Base-by-base conservation (phyloP, 2,797 vertebrate species). In the Catostomus latipinnis region DNA sequence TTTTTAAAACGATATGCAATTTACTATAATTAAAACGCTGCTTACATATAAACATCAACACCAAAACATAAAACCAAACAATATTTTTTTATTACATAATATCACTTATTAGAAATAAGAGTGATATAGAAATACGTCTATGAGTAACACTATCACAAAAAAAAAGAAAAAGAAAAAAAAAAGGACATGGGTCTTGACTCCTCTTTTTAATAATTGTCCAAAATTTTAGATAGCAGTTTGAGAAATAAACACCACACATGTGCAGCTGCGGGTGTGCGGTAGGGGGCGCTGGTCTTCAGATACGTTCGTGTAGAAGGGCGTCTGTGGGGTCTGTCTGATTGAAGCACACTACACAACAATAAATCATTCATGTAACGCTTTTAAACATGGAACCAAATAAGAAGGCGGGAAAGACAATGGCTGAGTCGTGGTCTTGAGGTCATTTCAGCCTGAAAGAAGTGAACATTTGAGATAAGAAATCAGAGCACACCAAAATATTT, bases 371-470 rank as follows among this genome's bases (percentile, higher is more conserved):
- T 54, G 49, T n/a, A n/a, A 48, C 14, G 67, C 16, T 48, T 71
- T 8, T 14, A 57, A 58, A 58, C 63, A 76, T 10, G 16, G 18
- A 14, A 8, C 8, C 50, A 22, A 58, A 16, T 9, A 10, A 75
- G 34, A 54, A 57, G n/a, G 16, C 6, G 6, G 43, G 74, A 34
- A 16, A 57, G 34, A 60, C 18, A 67, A 8, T n/a, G 73, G 10
- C 8, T 22, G 12, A 50, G 16, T 13, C 46, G 16, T 67, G 53
- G 1, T 52, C 8, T 14, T 16, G 45, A 9, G 4, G 53, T 60
- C 18, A 50, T 34, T 43, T 60, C 65, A 60, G 18, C 54, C 74
- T 76, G 53, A 69, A 69, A 69, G 1, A 50, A 76, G 13, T 67
- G 12, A 57, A 6, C 1, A n/a, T 43, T 48, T 14, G 8, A 76